Evolutionary conservation across 2,113 vertebrate species (phyloP).

Genomic region (Abramis brama): DNA sequence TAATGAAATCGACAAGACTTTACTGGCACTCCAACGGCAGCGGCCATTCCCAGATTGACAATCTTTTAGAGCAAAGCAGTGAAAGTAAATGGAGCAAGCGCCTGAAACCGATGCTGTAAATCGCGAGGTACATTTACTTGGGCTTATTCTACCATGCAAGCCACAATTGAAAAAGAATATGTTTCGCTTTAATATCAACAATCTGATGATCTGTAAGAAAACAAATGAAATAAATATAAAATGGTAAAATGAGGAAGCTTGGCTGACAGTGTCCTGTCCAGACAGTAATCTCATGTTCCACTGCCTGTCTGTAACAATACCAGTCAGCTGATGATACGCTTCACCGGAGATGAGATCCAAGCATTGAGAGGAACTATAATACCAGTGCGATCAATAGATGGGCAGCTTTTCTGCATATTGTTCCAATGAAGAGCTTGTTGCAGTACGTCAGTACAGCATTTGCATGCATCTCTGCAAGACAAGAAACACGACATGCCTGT

Average conservation of each 20-base stretch:
- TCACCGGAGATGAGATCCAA: conserved; percentile 36
- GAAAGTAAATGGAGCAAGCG: conserved; percentile 65
- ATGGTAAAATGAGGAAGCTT: conserved; percentile 39
- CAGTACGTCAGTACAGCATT: conserved; percentile 1
- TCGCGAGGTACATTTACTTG: conserved; percentile 41
- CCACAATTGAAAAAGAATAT: conserved; percentile 22
- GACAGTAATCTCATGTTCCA: conserved; percentile 28
- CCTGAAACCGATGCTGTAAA: conserved; percentile 63
- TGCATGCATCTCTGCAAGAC: conserved; percentile 13
- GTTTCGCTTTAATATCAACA: not conserved
- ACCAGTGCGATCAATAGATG: conserved; percentile 28
- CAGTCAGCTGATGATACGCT: conserved; percentile 14
- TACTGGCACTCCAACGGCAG: conserved; percentile 67
- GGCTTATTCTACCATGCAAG: not conserved
- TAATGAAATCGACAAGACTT: conserved; percentile 78
- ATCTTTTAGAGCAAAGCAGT: conserved; percentile 72
- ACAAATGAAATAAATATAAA: conserved; percentile 63
- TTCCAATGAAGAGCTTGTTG: conserved; percentile 38
- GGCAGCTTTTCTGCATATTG: conserved; percentile 23
- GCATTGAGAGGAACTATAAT: conserved; percentile 8
- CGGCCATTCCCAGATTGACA: conserved; percentile 74
- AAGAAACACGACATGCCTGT: not conserved
- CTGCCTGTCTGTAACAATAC: conserved; percentile 29
- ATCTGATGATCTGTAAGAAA: not conserved
- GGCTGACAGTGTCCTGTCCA: not conserved